These are phyloP conservation scores for Heliconius melpomene DNA, from an alignment of 1,140 invertebrate species.

Conservation along the genomic window DNA sequence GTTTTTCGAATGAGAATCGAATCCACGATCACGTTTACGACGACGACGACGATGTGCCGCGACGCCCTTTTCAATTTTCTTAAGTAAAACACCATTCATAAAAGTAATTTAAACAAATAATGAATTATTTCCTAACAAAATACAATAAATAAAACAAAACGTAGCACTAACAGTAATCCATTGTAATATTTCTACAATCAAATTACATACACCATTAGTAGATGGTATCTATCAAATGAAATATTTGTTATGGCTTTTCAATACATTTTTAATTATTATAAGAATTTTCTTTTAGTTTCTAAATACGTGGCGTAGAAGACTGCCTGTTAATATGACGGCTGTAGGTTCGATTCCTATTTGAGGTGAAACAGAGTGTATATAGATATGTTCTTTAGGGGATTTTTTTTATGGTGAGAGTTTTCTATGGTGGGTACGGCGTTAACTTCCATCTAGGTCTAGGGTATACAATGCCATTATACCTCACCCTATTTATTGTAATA, in stretches of 20 bases:
- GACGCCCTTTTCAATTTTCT: fast-evolving
- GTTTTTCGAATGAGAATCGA: no score
- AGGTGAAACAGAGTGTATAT: no score
- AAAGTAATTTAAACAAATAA: background rate
- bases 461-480: background rate
- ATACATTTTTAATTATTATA: background rate
- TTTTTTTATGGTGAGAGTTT: no score
- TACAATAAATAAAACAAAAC: background rate
- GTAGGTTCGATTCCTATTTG: no score
- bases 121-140: background rate
- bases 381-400: no score
- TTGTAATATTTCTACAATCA: conserved; percentile 18
- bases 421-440: background rate
- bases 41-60: no score
- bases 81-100: background rate
- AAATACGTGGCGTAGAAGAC: no score
- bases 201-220: conserved; percentile 15
- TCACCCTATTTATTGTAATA: conserved; percentile 1
- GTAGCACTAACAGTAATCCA: background rate
- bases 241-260: background rate
- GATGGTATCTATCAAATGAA: conserved; percentile 17
- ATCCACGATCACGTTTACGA: no score
- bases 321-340: no score
- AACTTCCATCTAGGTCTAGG: background rate
- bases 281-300: background rate